A percentile compares a stretch with the other conserved stretches of the same genome.
Conservation (phyloP, 2,888 invertebrate species). For the Hololepta plana region DNA sequence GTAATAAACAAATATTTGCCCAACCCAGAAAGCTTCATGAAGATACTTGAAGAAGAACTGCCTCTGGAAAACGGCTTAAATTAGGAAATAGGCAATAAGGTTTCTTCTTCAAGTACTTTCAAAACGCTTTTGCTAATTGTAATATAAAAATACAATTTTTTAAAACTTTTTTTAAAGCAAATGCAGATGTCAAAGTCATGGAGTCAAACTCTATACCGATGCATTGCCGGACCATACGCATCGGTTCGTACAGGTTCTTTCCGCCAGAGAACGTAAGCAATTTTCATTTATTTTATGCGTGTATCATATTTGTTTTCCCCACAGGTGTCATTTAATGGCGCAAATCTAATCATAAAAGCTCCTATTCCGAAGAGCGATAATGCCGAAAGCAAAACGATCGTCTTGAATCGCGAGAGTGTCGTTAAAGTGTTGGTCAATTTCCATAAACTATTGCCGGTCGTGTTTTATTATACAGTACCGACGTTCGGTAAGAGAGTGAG, state of each 20-base stretch:
- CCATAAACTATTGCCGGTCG: constrained; percentile 53
- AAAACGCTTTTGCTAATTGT: too few species aligned
- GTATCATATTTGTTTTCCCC: constrained; percentile 7
- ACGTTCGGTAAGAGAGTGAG: constrained; percentile 51
- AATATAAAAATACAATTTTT: not conserved
- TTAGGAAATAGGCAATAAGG: too few species aligned
- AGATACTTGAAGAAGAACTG: too few species aligned
- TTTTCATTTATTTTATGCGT: constrained; percentile 5
- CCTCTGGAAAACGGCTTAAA: too few species aligned
- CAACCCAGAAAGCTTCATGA: too few species aligned
- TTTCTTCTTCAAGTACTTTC: too few species aligned
- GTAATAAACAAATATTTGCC: too few species aligned
- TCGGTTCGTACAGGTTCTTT: constrained; percentile 69
- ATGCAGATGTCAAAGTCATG: not conserved
- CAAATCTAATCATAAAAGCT: constrained; percentile 31
- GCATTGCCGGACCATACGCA: constrained; percentile 56
- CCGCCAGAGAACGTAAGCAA: constrained; percentile 51
- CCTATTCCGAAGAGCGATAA: constrained; percentile 37
- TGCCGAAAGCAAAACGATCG: constrained; percentile 39
- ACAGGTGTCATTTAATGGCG: constrained; percentile 19
- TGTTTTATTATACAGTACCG: constrained; percentile 62
- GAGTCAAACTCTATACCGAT: constrained; percentile 10
- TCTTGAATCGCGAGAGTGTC: constrained; percentile 50
- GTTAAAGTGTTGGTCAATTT: constrained; percentile 62
- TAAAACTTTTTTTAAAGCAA: too few species aligned